Conservation (phyloP, 2,888 invertebrate genomes). For the Melieria omissa region DNA sequence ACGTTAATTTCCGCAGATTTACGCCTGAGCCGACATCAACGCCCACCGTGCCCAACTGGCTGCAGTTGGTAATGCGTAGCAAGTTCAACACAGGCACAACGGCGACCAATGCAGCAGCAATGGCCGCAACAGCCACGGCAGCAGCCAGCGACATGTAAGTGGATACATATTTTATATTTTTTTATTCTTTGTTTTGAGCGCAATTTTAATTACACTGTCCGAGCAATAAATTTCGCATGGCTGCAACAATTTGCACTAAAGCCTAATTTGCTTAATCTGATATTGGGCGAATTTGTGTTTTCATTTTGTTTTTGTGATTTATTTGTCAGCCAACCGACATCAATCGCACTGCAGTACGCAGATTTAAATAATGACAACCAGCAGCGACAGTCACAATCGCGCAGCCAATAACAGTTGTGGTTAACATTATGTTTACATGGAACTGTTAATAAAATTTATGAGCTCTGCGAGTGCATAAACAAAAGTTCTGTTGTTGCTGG, state of each 20-base stretch:
- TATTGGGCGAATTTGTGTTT: no score
- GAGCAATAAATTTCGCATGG: no score
- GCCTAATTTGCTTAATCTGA: no score
- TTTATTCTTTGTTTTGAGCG: not conserved
- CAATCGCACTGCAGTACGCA: not conserved
- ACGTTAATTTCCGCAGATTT: constrained; percentile 51
- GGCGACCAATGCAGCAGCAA: constrained; percentile 22
- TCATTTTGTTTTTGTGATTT: no score
- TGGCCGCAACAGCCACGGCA: not conserved
- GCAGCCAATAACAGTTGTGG: constrained; percentile 45
- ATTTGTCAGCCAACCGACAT: no score
- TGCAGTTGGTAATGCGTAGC: constrained; percentile 66
- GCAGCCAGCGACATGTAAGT: constrained; percentile 50
- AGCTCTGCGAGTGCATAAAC: constrained; percentile 47
- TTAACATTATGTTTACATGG: constrained; percentile 56
- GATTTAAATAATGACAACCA: not conserved
- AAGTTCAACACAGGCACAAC: constrained; percentile 54
- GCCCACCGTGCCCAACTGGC: constrained; percentile 64
- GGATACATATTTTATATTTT: not conserved
- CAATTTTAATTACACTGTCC: not conserved
- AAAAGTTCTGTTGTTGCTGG: not conserved
- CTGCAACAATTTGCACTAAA: no score
- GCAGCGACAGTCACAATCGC: constrained; percentile 16
- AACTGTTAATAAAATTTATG: constrained; percentile 53
- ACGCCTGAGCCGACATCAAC: constrained; percentile 62